A percentile compares a stretch with the other conserved stretches of the same genome.
Conservation (phyloP, 2,888 invertebrate species). For the Melieria omissa region DNA sequence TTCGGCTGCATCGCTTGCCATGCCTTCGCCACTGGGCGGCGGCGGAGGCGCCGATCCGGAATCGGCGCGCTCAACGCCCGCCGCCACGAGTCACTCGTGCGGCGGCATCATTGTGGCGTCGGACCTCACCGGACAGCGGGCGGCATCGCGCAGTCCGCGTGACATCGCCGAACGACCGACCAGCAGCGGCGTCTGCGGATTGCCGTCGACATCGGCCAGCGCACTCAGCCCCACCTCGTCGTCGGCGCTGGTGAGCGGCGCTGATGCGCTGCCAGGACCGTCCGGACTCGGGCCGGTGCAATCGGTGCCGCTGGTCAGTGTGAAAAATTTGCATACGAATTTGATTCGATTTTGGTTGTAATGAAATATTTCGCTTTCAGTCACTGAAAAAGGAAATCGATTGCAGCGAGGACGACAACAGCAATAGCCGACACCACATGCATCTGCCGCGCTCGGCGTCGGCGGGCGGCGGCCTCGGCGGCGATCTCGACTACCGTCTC, state of each 20-base stretch:
- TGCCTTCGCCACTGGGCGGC: slow-evolving; percentile 43
- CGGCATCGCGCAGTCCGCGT: slow-evolving; percentile 56
- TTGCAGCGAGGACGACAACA: slow-evolving; percentile 77
- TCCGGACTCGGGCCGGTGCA: slow-evolving; percentile 88
- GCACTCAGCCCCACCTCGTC: slow-evolving; percentile 50
- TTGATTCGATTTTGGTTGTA: not conserved
- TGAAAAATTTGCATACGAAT: not conserved
- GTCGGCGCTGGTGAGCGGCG: slow-evolving; percentile 41
- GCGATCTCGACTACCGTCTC: slow-evolving; percentile 82
- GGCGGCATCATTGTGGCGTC: slow-evolving; percentile 44
- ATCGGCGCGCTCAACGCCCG: slow-evolving; percentile 61
- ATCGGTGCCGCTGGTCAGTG: slow-evolving; percentile 87
- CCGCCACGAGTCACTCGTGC: slow-evolving; percentile 41
- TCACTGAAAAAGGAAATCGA: slow-evolving; percentile 90
- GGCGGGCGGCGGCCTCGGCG: slow-evolving; percentile 67
- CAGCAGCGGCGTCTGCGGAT: slow-evolving; percentile 49
- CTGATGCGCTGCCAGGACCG: slow-evolving; percentile 72
- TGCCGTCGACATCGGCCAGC: slow-evolving; percentile 51
- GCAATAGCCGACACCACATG: slow-evolving; percentile 62
- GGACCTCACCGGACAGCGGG: slow-evolving; percentile 55
- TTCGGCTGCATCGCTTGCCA: slow-evolving; percentile 45
- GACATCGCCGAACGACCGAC: slow-evolving; percentile 51
- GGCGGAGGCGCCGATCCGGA: slow-evolving; percentile 51
- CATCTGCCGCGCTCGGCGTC: slow-evolving; percentile 71
- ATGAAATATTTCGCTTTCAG: slow-evolving; percentile 67